phyloP scores from a whole-genome alignment of 2,888 invertebrate species.

The Synergus umbraculus region DNA sequence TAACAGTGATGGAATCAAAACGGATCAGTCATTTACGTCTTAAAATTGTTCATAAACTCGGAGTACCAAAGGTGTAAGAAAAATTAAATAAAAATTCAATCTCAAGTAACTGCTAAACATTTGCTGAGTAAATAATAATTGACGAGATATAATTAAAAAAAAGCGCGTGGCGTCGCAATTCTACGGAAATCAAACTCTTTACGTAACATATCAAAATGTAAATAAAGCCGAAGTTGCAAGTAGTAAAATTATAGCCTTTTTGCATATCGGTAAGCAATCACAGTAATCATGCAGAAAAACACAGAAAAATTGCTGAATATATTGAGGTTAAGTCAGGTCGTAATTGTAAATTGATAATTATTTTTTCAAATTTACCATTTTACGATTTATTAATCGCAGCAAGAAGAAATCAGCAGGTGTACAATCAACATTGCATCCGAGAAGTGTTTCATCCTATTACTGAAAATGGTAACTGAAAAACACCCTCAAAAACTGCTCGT shows the following conservation, averaged over 20 bases:
- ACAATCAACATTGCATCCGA: slow-evolving; percentile 22
- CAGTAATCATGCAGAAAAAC: neutral
- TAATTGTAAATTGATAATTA: neutral
- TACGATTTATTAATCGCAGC: slow-evolving; percentile 35
- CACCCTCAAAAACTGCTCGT: slow-evolving; percentile 17
- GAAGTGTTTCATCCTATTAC: slow-evolving; percentile 19
- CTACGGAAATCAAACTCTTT: slow-evolving; percentile 2
- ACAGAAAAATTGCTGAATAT: neutral
- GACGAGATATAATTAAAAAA: neutral
- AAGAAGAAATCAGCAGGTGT: slow-evolving; percentile 16
- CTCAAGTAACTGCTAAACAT: neutral
- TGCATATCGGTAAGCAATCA: neutral
- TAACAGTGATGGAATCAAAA: neutral
- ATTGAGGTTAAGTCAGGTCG: slow-evolving; percentile 20
- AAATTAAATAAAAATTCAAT: neutral
- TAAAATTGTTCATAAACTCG: neutral
- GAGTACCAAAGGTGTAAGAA: neutral
- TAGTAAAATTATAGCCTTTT: neutral
- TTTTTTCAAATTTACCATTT: slow-evolving; percentile 24
- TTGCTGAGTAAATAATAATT: neutral
- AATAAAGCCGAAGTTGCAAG: slow-evolving; percentile 4
- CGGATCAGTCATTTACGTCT: neutral
- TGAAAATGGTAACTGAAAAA: slow-evolving; percentile 8
- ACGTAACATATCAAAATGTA: slow-evolving; percentile 24
- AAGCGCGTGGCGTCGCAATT: neutral